Evolutionary conservation across 2,113 vertebrate genomes (phyloP).

Genomic region (Anarrhichthys ocellatus): DNA sequence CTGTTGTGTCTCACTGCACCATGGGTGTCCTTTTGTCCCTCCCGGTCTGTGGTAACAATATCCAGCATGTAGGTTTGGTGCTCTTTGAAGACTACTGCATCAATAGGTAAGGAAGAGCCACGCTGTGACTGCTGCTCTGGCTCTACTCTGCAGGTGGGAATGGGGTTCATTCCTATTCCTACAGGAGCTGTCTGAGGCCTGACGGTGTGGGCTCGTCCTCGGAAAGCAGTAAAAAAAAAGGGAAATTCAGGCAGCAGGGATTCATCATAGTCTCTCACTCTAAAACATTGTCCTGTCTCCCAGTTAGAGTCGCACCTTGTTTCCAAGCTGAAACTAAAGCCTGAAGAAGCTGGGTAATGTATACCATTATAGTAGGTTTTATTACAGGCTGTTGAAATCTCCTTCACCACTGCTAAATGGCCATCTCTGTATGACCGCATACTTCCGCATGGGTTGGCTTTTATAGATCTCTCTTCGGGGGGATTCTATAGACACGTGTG

Average conservation of each 20-base stretch:
- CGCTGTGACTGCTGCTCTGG: conserved; percentile 48
- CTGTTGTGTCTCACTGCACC: neutral
- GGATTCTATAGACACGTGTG: too few relatives aligned
- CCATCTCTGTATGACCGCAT: too few relatives aligned
- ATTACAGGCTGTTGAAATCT: too few relatives aligned
- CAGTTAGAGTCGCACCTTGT: neutral
- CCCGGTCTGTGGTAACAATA: conserved; percentile 11
- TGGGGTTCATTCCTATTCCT: conserved; percentile 57
- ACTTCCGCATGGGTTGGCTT: too few relatives aligned
- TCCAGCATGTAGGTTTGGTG: conserved; percentile 15
- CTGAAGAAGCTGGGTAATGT: too few relatives aligned
- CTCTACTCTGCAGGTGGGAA: conserved; percentile 38
- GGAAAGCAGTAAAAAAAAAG: conserved; percentile 20
- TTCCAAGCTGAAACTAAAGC: neutral
- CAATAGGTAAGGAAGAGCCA: conserved; percentile 16
- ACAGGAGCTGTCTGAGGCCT: conserved; percentile 50
- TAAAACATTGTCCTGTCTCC: neutral
- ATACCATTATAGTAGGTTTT: too few relatives aligned
- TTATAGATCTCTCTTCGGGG: too few relatives aligned
- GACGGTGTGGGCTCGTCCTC: conserved; percentile 61
- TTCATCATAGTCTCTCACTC: conserved; percentile 12
- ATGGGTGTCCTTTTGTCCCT: conserved; percentile 21
- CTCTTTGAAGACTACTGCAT: conserved; percentile 32
- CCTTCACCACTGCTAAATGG: too few relatives aligned
- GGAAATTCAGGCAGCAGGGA: conserved; percentile 1